Conservation (phyloP, 2,797 vertebrate genomes). For the Aquila chrysaetos region DNA sequence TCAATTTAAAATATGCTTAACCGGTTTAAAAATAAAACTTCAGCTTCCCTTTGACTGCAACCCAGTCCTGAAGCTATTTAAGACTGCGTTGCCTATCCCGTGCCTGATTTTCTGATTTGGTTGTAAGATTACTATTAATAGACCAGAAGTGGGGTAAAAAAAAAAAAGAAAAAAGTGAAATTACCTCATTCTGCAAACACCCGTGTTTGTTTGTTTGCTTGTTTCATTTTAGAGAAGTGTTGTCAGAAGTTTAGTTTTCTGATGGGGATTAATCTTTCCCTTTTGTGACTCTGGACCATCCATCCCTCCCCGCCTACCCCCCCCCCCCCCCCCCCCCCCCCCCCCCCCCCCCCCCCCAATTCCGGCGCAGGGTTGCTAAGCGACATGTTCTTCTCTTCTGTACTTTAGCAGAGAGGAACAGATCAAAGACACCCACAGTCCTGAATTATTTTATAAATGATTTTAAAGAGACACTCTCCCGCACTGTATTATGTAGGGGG, state of each 20-base stretch:
- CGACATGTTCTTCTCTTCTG: conserved; percentile 69
- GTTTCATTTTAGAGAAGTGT: conserved; percentile 35
- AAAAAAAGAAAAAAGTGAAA: not conserved
- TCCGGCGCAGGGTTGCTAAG: conserved; percentile 69
- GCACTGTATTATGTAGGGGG: not conserved
- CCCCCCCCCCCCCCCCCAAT: not conserved
- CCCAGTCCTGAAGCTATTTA: not conserved
- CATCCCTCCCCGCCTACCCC: not conserved
- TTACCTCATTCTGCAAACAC: not conserved
- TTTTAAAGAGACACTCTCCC: conserved; percentile 58
- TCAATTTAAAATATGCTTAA: conserved; percentile 23
- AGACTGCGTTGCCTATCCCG: not conserved
- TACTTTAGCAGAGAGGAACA: conserved; percentile 55
- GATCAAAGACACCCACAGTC: conserved; percentile 69
- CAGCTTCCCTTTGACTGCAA: not conserved
- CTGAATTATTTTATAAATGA: conserved; percentile 65
- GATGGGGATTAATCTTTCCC: not conserved
- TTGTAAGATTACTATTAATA: not conserved
- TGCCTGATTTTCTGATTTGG: not conserved
- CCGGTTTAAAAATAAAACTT: conserved; percentile 35
- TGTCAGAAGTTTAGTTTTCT: conserved; percentile 44
- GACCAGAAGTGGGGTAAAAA: not conserved
- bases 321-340: not conserved
- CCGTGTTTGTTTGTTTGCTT: not conserved
- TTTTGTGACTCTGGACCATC: conserved; percentile 64